phyloP scores from a whole-genome alignment of 2,888 invertebrate genomes.

The Sminthurides aquaticus region DNA sequence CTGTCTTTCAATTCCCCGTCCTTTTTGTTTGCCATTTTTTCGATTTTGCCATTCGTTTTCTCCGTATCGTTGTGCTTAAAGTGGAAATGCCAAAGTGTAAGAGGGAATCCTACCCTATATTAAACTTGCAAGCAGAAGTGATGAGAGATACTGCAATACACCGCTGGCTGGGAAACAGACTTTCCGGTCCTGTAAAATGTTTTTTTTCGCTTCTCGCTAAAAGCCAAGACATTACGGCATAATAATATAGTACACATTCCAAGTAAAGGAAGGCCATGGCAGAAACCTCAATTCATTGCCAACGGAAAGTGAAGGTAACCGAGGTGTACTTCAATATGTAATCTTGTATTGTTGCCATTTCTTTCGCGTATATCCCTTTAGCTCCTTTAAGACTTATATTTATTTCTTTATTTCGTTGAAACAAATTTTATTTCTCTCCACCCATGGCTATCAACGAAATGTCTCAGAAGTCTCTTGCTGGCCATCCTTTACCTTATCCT shows the following conservation, averaged over 20 bases:
- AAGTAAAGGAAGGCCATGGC: conserved; percentile 18
- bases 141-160: no score
- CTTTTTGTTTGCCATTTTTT: no score
- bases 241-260: not conserved
- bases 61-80: no score
- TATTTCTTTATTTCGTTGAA: not conserved
- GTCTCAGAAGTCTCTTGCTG: no score
- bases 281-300: conserved; percentile 19
- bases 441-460: no score
- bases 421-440: no score
- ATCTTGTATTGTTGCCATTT: not conserved
- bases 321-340: not conserved
- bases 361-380: no score
- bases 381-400: not conserved
- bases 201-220: not conserved
- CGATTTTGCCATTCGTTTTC: no score
- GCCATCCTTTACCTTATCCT: no score
- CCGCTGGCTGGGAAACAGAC: not conserved
- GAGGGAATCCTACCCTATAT: not conserved
- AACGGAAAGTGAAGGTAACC: conserved; percentile 23
- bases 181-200: no score
- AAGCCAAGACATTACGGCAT: not conserved
- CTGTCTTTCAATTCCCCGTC: not conserved
- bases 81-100: not conserved
- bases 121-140: not conserved